Percentiles rank a stretch among this genome's conserved stretches.
These are phyloP conservation scores for Phenganax stokvisi DNA, from an alignment of 92 coral and sea anemone genomes.

Conservation along the genomic window DNA sequence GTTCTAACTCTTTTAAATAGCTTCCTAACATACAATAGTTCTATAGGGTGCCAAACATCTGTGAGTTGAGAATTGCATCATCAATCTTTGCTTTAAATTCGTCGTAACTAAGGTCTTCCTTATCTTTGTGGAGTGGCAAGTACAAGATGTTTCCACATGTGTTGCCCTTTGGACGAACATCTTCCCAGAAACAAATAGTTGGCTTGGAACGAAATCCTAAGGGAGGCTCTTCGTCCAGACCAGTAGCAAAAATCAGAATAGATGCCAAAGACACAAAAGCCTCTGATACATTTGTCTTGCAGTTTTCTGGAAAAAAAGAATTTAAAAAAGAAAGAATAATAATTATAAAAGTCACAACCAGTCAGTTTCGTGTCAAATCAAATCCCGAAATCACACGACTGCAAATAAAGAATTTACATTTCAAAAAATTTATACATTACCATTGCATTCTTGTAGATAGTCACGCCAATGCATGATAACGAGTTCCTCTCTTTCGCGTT, in stretches of 20 bases:
- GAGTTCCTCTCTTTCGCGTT: slow-evolving; percentile 2
- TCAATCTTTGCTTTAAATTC: slow-evolving; percentile 8
- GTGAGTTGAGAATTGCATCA: slow-evolving; percentile 9
- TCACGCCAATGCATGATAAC: slow-evolving; percentile 17
- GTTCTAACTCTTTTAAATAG: too few species aligned
- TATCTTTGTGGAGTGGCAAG: slow-evolving; percentile 3
- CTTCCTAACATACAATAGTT: too few species aligned
- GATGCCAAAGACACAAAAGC: slow-evolving; percentile 11
- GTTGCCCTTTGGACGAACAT: slow-evolving; percentile 17
- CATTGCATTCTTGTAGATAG: slow-evolving; percentile 3
- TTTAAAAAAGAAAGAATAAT: too few species aligned
- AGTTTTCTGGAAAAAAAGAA: too few species aligned
- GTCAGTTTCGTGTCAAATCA: not conserved
- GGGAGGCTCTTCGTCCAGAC: slow-evolving; percentile 7
- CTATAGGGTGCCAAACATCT: too few species aligned
- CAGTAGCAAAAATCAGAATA: slow-evolving; percentile 26
- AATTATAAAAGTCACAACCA: too few species aligned
- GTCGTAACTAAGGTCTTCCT: not conserved
- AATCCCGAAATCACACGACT: not conserved
- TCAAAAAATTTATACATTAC: not conserved
- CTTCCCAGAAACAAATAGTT: slow-evolving; percentile 8
- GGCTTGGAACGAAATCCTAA: slow-evolving; percentile 21
- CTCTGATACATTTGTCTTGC: not conserved
- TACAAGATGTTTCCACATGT: slow-evolving; percentile 20
- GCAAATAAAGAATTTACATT: not conserved